Base-by-base conservation (phyloP, 2,113 vertebrate species). In the Motacilla tschutschensis region DNA sequence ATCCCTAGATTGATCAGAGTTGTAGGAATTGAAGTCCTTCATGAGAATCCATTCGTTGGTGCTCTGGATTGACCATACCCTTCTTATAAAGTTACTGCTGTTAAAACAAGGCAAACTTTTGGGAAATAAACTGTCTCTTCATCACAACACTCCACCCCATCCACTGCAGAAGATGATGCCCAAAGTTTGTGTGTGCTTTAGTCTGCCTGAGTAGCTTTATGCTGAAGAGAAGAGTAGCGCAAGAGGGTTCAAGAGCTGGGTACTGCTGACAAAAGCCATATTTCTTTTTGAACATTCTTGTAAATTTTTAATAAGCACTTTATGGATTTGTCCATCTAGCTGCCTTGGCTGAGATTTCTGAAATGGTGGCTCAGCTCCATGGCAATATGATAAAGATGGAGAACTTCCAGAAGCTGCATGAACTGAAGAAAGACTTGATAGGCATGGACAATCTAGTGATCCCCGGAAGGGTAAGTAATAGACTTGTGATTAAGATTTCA, bases 401-500 rank as follows among this genome's bases (percentile, higher is more conserved):
- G 96, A 99, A 99, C 89, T 98, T 98, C 95, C 99, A 99, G 97
- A 99, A 99, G 89, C 97, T 99, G 14, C 97, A 99, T 59, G 99
- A 99, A 93, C 97, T 99, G 83, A 99, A 98, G 96, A 99, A 99
- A 88, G 99, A 99, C 94, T 95, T 99, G 96, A 97, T 98, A 48
- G 98, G 98, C 87, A 95, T 98, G 11, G 98, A 99, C 97, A 98
- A 98, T 97, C 97, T 99, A 17, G 97, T 98, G 80, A 95, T 97
- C 73, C 98, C 98, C 9, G 98, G 98, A 86, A 97, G 99, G 95
- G 99, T 99, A 95, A 97, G 98, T 85, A 51, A 53, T 22, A 38
- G 44, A 59, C 6, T 2, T 54, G 33, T 38, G 41, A 44, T 70
- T 10, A 21, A 58, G 13, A 13, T 63, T 57, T 74, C 33, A 41